Conservation (phyloP, 2,113 vertebrate species). For the Tenebrosternarchus preto region DNA sequence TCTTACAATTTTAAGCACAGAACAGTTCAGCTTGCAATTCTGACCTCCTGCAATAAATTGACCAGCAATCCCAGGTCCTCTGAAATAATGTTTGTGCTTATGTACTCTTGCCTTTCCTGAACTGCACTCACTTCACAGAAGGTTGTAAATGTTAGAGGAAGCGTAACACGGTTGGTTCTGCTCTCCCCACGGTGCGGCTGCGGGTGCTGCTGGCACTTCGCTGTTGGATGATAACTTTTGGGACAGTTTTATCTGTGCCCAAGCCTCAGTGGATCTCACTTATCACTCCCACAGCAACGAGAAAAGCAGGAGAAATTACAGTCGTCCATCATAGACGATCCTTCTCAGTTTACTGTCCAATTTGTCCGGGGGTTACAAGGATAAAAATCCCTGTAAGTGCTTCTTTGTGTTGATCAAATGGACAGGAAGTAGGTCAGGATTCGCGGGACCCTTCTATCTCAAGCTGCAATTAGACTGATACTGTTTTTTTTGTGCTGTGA, state of each 20-base stretch:
- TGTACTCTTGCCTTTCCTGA: background rate
- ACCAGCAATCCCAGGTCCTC: background rate
- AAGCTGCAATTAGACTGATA: slow-evolving; percentile 42
- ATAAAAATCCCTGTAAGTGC: slow-evolving; percentile 47
- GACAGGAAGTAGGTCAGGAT: slow-evolving; percentile 55
- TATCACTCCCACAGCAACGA: slow-evolving; percentile 50
- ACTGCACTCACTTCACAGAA: background rate
- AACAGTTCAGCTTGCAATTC: slow-evolving; percentile 1
- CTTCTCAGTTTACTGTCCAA: slow-evolving; percentile 54
- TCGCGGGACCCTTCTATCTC: slow-evolving; percentile 47
- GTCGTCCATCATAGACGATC: slow-evolving; percentile 57
- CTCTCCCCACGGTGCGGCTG: background rate
- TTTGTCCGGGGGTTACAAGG: slow-evolving; percentile 46
- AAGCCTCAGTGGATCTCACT: slow-evolving; percentile 40
- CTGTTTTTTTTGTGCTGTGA: background rate
- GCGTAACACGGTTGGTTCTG: background rate
- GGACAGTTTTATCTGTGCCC: slow-evolving; percentile 44
- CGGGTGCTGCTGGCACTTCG: background rate
- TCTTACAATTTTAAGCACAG: background rate
- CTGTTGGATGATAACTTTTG: slow-evolving; percentile 41
- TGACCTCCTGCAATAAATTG: background rate
- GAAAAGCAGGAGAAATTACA: slow-evolving; percentile 53
- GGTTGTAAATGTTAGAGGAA: slow-evolving; percentile 6
- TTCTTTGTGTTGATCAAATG: slow-evolving; percentile 53
- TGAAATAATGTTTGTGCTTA: background rate